Evolutionary conservation across 2,888 invertebrate species (phyloP), one percentile per base, ranked within the genome.

Genomic region (Melinaea marsaeus): DNA sequence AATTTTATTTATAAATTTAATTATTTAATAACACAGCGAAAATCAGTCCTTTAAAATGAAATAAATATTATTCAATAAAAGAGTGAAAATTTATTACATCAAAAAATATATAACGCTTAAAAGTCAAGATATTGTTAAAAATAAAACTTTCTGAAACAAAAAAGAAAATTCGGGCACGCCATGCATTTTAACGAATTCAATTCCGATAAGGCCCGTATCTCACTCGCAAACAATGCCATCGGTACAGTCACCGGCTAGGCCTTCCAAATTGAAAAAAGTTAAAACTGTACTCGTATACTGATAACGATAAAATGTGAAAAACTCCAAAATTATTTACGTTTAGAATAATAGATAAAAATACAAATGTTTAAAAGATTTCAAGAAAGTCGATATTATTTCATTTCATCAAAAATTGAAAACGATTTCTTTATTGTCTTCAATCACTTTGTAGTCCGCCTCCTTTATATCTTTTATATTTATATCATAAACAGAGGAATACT

Each of bases 131-230:
- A 51, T 6, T 32, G 51, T 11, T 51, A 32, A 32, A 51, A 51
- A 51, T 51, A 51, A 51, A 51, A 51, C 51, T 32, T 51, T 51
- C 32, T 51, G 22, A 51, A 32, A 51, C 32, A 51, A 32, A 51
- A 48, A 51, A 51, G n/a, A 32, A 51, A 60, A 62, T 64, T 67
- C 56, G 58, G 58, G 62, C 65, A 60, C 55, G 62, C 62, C 62
- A 65, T 65, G 62, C 65, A 67, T 67, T 67, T 67, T 65, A 67
- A 48, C 33, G 59, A 63, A 63, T 59, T 58, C 60, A 60, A 60
- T 62, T 65, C 58, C 63, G 68, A 68, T 68, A 68, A 65, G 65
- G 63, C 68, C 66, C 65, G 63, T 66, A 68, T 68, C 63, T 63
- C 55, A 58, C 57, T 60, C 60, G 46, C 68, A 66, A 66, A 68